phyloP scores from a whole-genome alignment of 2,113 vertebrate genomes.

The Phylloscopus trochiloides region DNA sequence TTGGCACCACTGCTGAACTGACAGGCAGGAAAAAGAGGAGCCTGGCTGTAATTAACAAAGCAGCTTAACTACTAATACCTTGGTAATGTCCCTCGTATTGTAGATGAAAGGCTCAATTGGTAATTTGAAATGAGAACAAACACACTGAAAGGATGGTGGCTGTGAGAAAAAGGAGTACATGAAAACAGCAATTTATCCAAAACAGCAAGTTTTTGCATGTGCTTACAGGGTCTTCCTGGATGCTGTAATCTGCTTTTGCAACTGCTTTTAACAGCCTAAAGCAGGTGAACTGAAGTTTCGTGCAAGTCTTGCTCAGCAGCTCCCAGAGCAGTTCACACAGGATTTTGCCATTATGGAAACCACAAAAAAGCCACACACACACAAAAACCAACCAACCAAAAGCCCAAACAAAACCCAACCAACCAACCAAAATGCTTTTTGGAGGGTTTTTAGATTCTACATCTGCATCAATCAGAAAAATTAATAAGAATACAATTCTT shows the following conservation, averaged over 20 bases:
- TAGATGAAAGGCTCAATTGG: conserved; percentile 38
- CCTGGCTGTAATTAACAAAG: conserved; percentile 55
- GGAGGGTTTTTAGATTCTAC: not conserved
- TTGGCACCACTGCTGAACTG: conserved; percentile 12
- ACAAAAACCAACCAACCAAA: not conserved
- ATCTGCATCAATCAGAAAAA: not conserved
- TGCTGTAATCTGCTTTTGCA: not conserved
- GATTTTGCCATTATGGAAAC: not conserved
- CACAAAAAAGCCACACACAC: not conserved
- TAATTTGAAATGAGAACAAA: conserved; percentile 54
- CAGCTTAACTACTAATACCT: conserved; percentile 63
- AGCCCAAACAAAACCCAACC: not conserved
- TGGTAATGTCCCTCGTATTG: conserved; percentile 41
- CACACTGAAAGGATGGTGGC: not conserved
- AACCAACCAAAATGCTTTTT: not conserved
- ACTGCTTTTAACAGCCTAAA: not conserved
- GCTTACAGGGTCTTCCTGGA: not conserved
- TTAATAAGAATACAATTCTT: not conserved
- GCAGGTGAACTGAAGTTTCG: not conserved
- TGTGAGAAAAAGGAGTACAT: not conserved
- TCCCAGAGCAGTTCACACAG: not conserved
- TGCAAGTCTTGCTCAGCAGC: not conserved
- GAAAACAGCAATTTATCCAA: not conserved
- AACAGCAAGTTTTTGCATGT: not conserved
- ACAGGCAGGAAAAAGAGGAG: conserved; percentile 19